phyloP scores from a whole-genome alignment of 2,797 vertebrate genomes.

The Molossus alvarezi region DNA sequence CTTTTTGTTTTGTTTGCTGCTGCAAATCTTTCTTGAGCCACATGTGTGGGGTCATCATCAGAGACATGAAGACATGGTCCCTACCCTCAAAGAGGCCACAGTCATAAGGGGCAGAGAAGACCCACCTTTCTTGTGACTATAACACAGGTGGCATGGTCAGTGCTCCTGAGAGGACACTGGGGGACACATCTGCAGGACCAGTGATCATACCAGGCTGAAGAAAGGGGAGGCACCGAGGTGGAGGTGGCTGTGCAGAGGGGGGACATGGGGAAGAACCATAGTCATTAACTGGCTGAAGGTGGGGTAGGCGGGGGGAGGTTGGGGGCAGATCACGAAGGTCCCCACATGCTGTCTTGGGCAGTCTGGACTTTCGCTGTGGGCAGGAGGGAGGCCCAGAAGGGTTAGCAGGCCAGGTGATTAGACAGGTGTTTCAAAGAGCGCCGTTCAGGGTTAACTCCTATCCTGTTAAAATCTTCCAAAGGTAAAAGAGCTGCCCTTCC shows the following conservation, averaged over 20 bases:
- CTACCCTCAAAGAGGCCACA: background rate
- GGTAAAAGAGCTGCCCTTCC: background rate
- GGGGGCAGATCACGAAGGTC: background rate
- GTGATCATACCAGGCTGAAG: background rate
- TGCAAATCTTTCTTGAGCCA: background rate
- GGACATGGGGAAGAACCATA: background rate
- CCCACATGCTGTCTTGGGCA: background rate
- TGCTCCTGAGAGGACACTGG: background rate
- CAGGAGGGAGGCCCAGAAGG: background rate
- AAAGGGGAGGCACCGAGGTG: background rate
- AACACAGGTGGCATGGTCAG: background rate
- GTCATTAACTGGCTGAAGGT: background rate
- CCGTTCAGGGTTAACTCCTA: background rate
- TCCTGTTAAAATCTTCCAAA: background rate
- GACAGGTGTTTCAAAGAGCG: background rate
- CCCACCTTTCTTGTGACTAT: background rate
- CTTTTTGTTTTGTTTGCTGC: background rate
- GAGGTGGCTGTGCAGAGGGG: background rate
- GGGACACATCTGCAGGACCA: fast-evolving
- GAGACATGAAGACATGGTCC: background rate
- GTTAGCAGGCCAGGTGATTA: background rate
- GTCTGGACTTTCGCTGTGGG: background rate
- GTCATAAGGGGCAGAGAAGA: background rate
- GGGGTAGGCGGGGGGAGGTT: too few relatives aligned
- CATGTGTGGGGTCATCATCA: background rate